A percentile compares a stretch with the other conserved stretches of the same genome.
Evolutionary conservation across 23 tunicate species (phyloP).

Genomic region (Clavelina lepadiformis): DNA sequence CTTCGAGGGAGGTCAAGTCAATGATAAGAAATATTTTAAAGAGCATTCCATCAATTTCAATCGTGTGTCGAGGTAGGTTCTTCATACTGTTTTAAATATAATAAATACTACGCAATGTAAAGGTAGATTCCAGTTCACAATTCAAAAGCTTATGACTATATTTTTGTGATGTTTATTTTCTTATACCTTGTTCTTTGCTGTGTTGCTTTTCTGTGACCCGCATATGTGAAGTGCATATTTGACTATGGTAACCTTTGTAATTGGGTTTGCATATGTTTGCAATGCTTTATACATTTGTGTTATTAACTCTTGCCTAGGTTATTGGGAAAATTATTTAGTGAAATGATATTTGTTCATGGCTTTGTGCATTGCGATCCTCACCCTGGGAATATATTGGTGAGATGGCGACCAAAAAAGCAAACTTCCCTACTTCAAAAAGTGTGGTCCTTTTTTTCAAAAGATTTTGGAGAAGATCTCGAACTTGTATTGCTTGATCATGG

Average conservation of each 20-base stretch:
- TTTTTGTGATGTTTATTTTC: no score
- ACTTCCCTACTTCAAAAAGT: slow-evolving; percentile 7
- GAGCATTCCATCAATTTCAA: slow-evolving; percentile 41
- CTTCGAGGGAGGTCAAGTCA: slow-evolving; percentile 85
- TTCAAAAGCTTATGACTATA: no score
- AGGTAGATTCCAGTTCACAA: no score
- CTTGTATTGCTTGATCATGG: slow-evolving; percentile 88
- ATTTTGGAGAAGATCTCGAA: slow-evolving; percentile 26
- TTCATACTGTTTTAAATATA: no score
- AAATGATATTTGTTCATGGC: slow-evolving; percentile 96
- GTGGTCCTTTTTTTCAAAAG: neutral
- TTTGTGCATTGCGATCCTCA: slow-evolving; percentile 99
- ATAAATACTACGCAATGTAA: no score
- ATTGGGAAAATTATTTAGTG: slow-evolving; percentile 84
- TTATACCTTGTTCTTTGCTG: no score
- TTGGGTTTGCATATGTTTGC: no score
- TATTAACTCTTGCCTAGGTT: no score
- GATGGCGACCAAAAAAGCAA: slow-evolving; percentile 13
- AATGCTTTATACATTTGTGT: neutral
- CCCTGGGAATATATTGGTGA: slow-evolving; percentile 87
- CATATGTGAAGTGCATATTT: no score
- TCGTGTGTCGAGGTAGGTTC: slow-evolving; percentile 57
- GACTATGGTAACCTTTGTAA: no score
- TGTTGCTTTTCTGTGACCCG: no score
- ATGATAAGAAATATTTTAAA: slow-evolving; percentile 55